Evolutionary conservation across 2,113 vertebrate genomes (phyloP).

Genomic region (Asarcornis scutulata): DNA sequence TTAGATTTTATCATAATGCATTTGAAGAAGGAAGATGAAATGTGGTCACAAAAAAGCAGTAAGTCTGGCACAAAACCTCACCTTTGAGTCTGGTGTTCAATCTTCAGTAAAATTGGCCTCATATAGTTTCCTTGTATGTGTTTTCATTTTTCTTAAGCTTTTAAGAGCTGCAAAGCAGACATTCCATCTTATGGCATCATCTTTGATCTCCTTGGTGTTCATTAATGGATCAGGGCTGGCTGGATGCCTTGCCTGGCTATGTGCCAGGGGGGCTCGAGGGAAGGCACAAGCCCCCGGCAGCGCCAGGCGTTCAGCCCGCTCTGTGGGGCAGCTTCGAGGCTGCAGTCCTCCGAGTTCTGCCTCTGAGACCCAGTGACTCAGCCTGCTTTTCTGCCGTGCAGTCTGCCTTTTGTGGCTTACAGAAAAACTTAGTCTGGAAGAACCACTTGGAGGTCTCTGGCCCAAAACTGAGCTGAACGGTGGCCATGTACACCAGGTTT

Average conservation of each 20-base stretch:
- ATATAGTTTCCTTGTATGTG: not conserved
- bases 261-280: not conserved
- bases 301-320: not conserved
- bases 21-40: not conserved
- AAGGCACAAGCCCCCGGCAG: not conserved
- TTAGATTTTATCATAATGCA: not conserved
- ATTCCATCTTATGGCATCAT: not conserved
- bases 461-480: not conserved
- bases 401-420: not conserved
- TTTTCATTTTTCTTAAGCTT: conserved; percentile 23
- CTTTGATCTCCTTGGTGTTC: not conserved
- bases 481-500: not conserved
- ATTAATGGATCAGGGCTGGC: not conserved
- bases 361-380: not conserved
- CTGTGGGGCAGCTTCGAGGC: not conserved
- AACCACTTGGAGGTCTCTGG: not conserved
- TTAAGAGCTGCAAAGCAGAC: not conserved
- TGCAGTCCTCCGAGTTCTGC: not conserved
- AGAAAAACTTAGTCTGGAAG: not conserved
- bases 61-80: not conserved
- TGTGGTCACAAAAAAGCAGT: not conserved
- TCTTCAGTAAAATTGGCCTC: not conserved
- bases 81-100: not conserved
- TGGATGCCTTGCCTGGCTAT: not conserved
- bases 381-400: not conserved